Percentiles rank a stretch among this genome's conserved stretches.
These are phyloP conservation scores for Saiga tatarica DNA, from an alignment of 2,113 vertebrate species.

Conservation along the genomic window DNA sequence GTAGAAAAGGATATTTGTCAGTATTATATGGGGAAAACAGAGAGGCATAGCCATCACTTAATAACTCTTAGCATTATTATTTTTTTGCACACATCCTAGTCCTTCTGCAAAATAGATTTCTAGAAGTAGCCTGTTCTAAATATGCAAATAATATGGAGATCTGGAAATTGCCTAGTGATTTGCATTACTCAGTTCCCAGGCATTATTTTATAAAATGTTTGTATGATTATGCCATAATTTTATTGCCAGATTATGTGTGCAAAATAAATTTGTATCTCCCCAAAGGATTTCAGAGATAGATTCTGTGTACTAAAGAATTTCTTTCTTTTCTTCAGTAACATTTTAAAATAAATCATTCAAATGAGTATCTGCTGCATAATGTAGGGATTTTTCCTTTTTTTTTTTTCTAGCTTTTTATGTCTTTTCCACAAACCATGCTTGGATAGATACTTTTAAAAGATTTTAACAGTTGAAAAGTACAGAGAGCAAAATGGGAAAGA, in stretches of 20 bases:
- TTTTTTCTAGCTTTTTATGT: conserved; percentile 55
- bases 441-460: conserved; percentile 60
- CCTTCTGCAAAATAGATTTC: conserved; percentile 28
- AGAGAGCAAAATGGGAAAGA: conserved; percentile 47
- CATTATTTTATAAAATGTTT: conserved; percentile 75
- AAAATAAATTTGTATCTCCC: conserved; percentile 72
- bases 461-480: conserved; percentile 55
- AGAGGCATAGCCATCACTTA: neutral
- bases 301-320: conserved; percentile 58
- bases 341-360: conserved; percentile 75
- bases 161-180: conserved; percentile 67
- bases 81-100: neutral
- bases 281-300: conserved; percentile 67
- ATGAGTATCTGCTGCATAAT: conserved; percentile 67
- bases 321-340: conserved; percentile 67
- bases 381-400: neutral
- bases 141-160: conserved; percentile 72
- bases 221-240: conserved; percentile 72
- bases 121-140: conserved; percentile 62
- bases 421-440: conserved; percentile 52
- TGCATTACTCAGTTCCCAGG: conserved; percentile 59
- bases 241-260: conserved; percentile 72
- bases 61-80: neutral
- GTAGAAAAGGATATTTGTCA: neutral
- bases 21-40: neutral